Base-by-base conservation (phyloP, 2,888 invertebrate genomes). In the Pollenia amentaria region DNA sequence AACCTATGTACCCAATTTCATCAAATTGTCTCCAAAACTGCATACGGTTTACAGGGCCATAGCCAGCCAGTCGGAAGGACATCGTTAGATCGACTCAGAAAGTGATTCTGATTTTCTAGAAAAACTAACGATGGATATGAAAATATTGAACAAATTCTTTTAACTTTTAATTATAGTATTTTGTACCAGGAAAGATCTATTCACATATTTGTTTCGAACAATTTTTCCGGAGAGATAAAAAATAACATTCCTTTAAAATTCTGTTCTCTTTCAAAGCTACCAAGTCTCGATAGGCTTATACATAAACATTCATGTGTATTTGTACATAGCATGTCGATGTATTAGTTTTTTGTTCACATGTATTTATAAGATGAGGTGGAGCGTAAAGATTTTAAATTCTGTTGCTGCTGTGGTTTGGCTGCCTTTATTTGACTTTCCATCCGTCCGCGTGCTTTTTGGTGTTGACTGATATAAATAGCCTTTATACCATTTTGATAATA, bases 331-430 rank as follows among this genome's bases (percentile, higher is more conserved):
- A 44, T 44, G 12, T 44, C n/a, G 3, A 18, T 51, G 29, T 10
- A 48, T 60, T 2, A 21, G 7, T 44, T 9, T 14, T 11, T 46
- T 11, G 40, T 60, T 38, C 18, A 21, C 18, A 53, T 64, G 53
- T 62, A 57, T 55, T 72, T 73, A 69, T 14, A 69, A 73, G 60
- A 84, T 84, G 77, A 87, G 84, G 84, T 84, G 87, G 87, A 87
- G 87, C 87, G 87, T 87, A 87, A 87, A 87, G 87, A 87, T 87
- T 87, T 72, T 55, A 16, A 79, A 84, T 73, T 29, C 29, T 69
- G 73, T 67, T 67, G 76, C 83, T 83, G 84, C 84, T 87, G 84
- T 84, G 73, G 67, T 79, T 60, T 53, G 57, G 44, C 48, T 82
- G 73, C 46, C 48, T 65, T 78, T 70, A 48, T 57, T 78, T 76